phyloP scores from a whole-genome alignment of 2,113 vertebrate species.

The Menidia beryllina region DNA sequence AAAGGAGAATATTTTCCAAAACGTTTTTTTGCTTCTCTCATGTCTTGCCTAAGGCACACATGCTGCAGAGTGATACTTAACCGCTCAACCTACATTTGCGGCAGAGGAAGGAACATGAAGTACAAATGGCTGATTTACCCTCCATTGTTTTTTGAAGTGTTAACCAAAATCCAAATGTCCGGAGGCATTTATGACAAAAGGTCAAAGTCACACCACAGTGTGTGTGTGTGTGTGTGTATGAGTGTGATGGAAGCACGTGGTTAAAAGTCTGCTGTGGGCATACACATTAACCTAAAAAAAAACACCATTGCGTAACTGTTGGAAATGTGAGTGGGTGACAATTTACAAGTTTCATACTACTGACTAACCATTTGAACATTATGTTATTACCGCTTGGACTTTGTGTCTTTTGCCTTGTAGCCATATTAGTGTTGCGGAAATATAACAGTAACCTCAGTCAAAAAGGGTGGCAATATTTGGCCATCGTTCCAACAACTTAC shows the following conservation, averaged over 20 bases:
- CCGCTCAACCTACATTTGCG: neutral
- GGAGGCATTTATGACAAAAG: slow-evolving; percentile 50
- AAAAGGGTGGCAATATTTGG: neutral
- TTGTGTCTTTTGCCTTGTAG: slow-evolving; percentile 7
- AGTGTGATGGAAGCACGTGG: neutral
- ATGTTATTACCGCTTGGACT: slow-evolving; percentile 37
- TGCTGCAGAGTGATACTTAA: neutral
- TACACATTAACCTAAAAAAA: slow-evolving; percentile 68
- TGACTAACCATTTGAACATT: slow-evolving; percentile 33
- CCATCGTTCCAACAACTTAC: slow-evolving; percentile 82
- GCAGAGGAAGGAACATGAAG: no score
- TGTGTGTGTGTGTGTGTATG: slow-evolving; percentile 8
- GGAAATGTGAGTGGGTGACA: slow-evolving; percentile 45
- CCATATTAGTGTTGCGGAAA: neutral
- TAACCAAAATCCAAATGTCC: slow-evolving; percentile 1
- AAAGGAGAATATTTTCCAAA: no score
- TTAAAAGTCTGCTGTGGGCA: neutral
- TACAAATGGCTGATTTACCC: slow-evolving; percentile 58
- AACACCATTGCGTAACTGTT: slow-evolving; percentile 31
- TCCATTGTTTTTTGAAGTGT: slow-evolving; percentile 10
- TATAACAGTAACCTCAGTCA: neutral
- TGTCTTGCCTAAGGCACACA: no score
- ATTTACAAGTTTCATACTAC: slow-evolving; percentile 32
- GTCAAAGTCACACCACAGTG: slow-evolving; percentile 8
- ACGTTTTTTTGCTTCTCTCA: no score